Evolutionary conservation across 2,888 invertebrate species (phyloP), one percentile per base, ranked within the genome.

Genomic region (Gari tellinella): DNA sequence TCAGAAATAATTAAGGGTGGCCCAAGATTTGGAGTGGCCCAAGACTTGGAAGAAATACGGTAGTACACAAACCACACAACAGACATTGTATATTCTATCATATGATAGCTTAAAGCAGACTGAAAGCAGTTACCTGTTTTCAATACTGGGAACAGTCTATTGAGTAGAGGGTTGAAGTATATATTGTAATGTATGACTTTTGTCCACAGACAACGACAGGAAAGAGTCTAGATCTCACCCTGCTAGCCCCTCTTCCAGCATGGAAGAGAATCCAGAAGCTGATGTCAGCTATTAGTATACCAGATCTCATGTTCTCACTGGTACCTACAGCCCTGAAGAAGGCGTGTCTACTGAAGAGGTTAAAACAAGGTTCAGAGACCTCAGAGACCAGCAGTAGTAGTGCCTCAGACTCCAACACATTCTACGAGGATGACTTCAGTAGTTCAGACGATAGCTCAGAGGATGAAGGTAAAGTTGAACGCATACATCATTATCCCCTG

Each of bases 381-480:
- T 84, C 87, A 8, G 89, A 89, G 73, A 86, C 92, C 1, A 97
- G 97, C 90, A 96, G 96, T 53, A 94, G 95, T 72, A 95, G 95
- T 90, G 95, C 95, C 80, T 97, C 97, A 4, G 98, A 97, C 92
- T 97, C 97, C 12, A 97, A 97, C 53, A 97, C 97, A n/a, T 98
- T 97, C 93, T 97, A 97, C 92, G 97, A 97, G 92, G 97, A 98
- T 87, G 93, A 94, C 92, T 96, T 97, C 92, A 96, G 97, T 88
- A 97, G 96, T 91, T 97, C 97, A 0, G 96, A 96, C 90, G 97
- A 97, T 90, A 97, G 96, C 81, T 92, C 92, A 57, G 96, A 95
- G 46, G 96, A 96, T 90, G 97, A 97, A 92, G 97, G 96, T 31
- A 31, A n/a, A n/a, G n/a, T n/a, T n/a, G n/a, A n/a, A n/a, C n/a